Evolutionary conservation across 2,888 invertebrate genomes (phyloP).

Genomic region (Drosophila lutescens): DNA sequence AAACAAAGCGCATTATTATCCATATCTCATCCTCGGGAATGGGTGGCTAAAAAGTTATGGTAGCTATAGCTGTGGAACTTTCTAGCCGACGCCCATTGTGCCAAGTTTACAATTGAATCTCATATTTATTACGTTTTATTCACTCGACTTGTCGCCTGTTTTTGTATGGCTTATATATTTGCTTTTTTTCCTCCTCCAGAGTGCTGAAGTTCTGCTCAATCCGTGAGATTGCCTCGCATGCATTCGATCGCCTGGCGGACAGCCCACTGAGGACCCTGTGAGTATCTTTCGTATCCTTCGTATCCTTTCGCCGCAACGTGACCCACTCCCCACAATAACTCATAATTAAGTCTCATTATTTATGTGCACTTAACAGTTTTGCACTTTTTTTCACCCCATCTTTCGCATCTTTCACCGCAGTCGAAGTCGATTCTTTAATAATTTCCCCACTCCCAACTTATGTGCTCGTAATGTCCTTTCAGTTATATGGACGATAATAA

Average conservation of each 20-base stretch:
- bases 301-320: background rate
- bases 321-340: conserved; percentile 52
- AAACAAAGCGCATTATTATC: conserved; percentile 42
- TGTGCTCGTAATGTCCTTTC: conserved; percentile 24
- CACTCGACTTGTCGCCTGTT: conserved; percentile 19
- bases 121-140: conserved; percentile 50
- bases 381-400: conserved; percentile 2
- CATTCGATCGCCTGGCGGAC: conserved; percentile 82
- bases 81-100: conserved; percentile 28
- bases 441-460: conserved; percentile 5
- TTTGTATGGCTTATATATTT: background rate
- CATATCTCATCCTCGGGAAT: conserved; percentile 4
- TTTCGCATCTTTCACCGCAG: background rate
- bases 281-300: conserved; percentile 45
- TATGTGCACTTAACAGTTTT: conserved; percentile 70
- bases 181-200: conserved; percentile 65
- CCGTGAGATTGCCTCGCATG: conserved; percentile 76
- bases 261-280: conserved; percentile 81
- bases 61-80: conserved; percentile 13
- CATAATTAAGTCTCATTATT: conserved; percentile 70
- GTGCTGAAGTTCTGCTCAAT: conserved; percentile 85
- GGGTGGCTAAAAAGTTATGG: conserved; percentile 12
- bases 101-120: conserved; percentile 64
- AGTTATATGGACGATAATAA: conserved; percentile 85
- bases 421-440: conserved; percentile 25